Percentiles rank a stretch among this genome's conserved stretches.
Conservation (phyloP, 2,888 invertebrate genomes). For the Drosophila merina region DNA sequence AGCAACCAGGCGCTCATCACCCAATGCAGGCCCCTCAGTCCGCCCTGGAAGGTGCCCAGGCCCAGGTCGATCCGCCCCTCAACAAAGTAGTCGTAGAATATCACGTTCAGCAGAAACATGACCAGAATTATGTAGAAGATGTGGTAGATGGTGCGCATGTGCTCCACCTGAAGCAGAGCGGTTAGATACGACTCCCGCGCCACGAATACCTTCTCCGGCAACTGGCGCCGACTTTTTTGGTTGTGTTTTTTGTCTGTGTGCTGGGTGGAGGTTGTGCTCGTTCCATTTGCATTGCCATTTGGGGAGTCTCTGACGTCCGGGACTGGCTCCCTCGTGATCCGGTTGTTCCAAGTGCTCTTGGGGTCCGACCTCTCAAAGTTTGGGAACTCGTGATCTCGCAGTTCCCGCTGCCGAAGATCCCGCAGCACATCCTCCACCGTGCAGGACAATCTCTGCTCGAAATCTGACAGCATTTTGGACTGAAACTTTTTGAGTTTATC, state of each 20-base stretch:
- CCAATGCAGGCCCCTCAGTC: constrained; percentile 86
- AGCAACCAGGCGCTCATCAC: constrained; percentile 86
- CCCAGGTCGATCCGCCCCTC: constrained; percentile 85
- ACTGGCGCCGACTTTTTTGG: constrained; percentile 46
- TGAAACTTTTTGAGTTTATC: constrained; percentile 76
- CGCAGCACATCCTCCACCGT: constrained; percentile 82
- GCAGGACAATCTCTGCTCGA: constrained; percentile 77
- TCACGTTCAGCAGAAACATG: constrained; percentile 89
- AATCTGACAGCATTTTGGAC: constrained; percentile 70
- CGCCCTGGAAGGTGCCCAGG: constrained; percentile 86
- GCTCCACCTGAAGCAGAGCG: constrained; percentile 90
- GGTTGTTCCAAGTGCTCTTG: constrained; percentile 67
- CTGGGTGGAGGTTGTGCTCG: constrained; percentile 9
- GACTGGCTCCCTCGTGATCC: constrained; percentile 27
- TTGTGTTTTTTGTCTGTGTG: constrained; percentile 21
- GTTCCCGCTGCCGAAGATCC: constrained; percentile 78
- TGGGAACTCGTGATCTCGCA: constrained; percentile 79
- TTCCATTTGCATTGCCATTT: constrained; percentile 52
- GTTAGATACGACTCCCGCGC: constrained; percentile 91
- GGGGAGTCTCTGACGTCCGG: constrained; percentile 58
- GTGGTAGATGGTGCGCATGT: constrained; percentile 93
- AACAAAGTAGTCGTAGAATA: constrained; percentile 88
- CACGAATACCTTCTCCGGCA: constrained; percentile 88
- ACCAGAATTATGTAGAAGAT: constrained; percentile 92
- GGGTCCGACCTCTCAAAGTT: constrained; percentile 60